Evolutionary conservation across 1,140 invertebrate species (phyloP), one percentile per base, ranked within the genome.

Genomic region (Cotesia chilonis): DNA sequence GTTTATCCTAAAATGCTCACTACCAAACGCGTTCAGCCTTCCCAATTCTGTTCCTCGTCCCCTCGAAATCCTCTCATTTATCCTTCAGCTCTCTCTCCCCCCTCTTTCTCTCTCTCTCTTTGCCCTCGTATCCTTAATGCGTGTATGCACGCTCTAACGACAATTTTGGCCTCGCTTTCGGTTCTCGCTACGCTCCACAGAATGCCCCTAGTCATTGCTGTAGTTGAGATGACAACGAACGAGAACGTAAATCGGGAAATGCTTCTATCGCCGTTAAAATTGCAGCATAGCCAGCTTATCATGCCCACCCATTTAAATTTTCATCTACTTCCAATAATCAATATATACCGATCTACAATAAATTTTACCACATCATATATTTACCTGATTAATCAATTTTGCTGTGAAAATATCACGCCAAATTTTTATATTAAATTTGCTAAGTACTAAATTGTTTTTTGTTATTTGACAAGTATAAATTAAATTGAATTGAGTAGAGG

Each of bases 211-310:
- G 63, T 41, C 51, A 57, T 60, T 41, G 55, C 41, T 12, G 14
- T n/a, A 12, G 9, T 28, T 38, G 60, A 63, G 60, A 63, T 63
- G 60, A 63, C 60, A 63, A 63, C 35, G 14, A 20, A 20, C 59
- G 17, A 69, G 20, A 59, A 70, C 72, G 60, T 70, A 67, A 74
- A 71, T 74, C 64, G 67, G 55, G 14, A 68, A 68, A 73, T 68
- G 71, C 54, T 20, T 55, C n/a, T n/a, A 55, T 55, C 67, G 52
- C 63, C 71, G 60, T 17, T 55, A 36, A 73, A 73, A 73, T 73
- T 63, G 65, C 54, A 41, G 59, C 7, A 47, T 47, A 47, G 41
- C n/a, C 55, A 60, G 64, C 37, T 36, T 67, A 64, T 72, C 59
- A 72, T 57, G 57, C 2, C 6, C 41, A 47, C 10, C 41, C 6